These are phyloP conservation scores for Dryobates pubescens DNA, from an alignment of 2,797 vertebrate species.

Conservation along the genomic window DNA sequence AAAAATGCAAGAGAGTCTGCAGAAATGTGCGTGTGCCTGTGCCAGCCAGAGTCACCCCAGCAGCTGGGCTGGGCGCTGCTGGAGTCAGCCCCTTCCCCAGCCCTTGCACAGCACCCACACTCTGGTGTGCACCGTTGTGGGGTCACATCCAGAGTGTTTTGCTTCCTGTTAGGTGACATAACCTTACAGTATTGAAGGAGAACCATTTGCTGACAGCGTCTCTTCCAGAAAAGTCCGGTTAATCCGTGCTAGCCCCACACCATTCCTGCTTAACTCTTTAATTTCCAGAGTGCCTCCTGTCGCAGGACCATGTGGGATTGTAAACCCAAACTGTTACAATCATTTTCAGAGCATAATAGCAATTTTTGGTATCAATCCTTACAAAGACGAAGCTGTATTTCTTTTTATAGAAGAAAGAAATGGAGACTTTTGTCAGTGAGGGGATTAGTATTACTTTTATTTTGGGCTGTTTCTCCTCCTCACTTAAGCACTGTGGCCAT, in stretches of 20 bases:
- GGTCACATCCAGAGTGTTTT: not conserved
- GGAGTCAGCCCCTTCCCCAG: not conserved
- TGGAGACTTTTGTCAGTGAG: not conserved
- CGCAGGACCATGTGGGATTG: not conserved
- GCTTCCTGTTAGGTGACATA: not conserved
- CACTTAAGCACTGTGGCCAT: not conserved
- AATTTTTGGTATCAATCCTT: not conserved
- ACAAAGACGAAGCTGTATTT: not conserved
- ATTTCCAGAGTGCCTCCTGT: not conserved
- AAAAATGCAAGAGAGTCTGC: not conserved
- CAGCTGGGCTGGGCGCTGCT: not conserved
- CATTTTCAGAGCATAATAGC: not conserved
- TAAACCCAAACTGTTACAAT: not conserved
- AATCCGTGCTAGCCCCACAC: not conserved
- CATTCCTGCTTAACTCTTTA: conserved; percentile 24
- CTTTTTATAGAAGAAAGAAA: not conserved
- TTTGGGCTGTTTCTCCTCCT: not conserved
- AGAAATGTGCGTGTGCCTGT: not conserved
- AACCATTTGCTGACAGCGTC: not conserved
- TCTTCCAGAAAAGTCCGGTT: not conserved
- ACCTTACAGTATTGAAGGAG: not conserved
- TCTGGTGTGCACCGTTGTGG: not conserved
- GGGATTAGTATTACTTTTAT: not conserved
- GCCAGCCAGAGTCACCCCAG: not conserved
- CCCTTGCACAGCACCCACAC: rapidly evolving